Evolutionary conservation across 2,888 invertebrate genomes (phyloP).

Genomic region (Campaea margaritaria): DNA sequence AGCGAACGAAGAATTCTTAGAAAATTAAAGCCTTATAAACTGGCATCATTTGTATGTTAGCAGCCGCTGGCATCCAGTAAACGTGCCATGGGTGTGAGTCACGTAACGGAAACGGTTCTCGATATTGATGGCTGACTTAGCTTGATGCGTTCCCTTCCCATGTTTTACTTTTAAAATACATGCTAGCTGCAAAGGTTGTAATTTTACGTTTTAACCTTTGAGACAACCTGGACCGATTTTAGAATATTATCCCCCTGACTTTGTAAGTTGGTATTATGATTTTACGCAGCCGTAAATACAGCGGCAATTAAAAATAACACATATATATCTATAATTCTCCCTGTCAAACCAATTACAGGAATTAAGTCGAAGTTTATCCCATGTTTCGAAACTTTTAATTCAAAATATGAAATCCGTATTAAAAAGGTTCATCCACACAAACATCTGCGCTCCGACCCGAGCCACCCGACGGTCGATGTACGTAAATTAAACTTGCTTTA

Average conservation of each 20-base stretch:
- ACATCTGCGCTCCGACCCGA: conserved; percentile 69
- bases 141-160: conserved; percentile 72
- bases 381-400: conserved; percentile 31
- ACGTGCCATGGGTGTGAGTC: conserved; percentile 82
- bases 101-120: conserved; percentile 82
- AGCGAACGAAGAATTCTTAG: conserved; percentile 55
- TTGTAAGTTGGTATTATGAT: too few relatives aligned
- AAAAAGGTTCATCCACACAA: conserved; percentile 51
- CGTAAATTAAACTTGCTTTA: conserved; percentile 69
- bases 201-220: not conserved
- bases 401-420: conserved; percentile 61
- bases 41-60: conserved; percentile 75
- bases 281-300: too few relatives aligned
- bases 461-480: conserved; percentile 55
- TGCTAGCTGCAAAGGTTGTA: not conserved
- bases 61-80: conserved; percentile 67
- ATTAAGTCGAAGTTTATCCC: conserved; percentile 16
- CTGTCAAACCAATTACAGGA: not conserved
- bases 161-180: conserved; percentile 54
- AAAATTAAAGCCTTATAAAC: conserved; percentile 67
- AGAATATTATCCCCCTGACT: too few relatives aligned
- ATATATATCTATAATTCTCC: too few relatives aligned
- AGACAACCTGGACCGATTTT: too few relatives aligned
- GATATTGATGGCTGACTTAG: conserved; percentile 71
- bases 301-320: too few relatives aligned